Evolutionary conservation across 2,797 vertebrate genomes (phyloP).

Genomic region (Leptoclinus maculatus): DNA sequence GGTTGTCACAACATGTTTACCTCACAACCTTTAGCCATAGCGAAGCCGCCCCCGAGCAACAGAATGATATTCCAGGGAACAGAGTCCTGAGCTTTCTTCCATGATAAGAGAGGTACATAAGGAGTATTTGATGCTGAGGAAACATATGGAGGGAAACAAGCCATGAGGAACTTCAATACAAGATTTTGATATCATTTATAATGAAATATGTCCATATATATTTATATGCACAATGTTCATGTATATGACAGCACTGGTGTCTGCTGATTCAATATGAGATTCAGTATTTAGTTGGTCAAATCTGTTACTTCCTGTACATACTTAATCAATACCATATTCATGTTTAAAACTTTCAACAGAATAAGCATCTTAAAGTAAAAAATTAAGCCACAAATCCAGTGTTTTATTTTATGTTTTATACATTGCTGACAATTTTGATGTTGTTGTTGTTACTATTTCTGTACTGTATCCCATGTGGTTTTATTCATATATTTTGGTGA

Average conservation of each 20-base stretch:
- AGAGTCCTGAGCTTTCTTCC: slow-evolving; percentile 93
- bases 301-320: slow-evolving; percentile 3
- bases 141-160: slow-evolving; percentile 26
- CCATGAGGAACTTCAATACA: neutral
- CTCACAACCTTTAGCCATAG: slow-evolving; percentile 98
- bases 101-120: slow-evolving; percentile 90
- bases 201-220: neutral
- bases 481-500: neutral
- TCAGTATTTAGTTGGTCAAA: neutral
- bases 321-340: neutral
- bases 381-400: neutral
- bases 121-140: slow-evolving; percentile 88
- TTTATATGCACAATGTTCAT: neutral
- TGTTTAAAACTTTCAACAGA: neutral
- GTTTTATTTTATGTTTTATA: slow-evolving; percentile 1
- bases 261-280: neutral
- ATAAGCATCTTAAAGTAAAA: neutral
- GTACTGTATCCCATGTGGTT: neutral
- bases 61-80: slow-evolving; percentile 98
- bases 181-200: neutral
- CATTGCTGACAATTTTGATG: neutral
- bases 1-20: slow-evolving; percentile 74
- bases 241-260: neutral
- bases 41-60: slow-evolving; percentile 95
- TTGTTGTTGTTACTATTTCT: neutral